Conservation (phyloP, 2,888 invertebrate species). For the Tribolium freemani region DNA sequence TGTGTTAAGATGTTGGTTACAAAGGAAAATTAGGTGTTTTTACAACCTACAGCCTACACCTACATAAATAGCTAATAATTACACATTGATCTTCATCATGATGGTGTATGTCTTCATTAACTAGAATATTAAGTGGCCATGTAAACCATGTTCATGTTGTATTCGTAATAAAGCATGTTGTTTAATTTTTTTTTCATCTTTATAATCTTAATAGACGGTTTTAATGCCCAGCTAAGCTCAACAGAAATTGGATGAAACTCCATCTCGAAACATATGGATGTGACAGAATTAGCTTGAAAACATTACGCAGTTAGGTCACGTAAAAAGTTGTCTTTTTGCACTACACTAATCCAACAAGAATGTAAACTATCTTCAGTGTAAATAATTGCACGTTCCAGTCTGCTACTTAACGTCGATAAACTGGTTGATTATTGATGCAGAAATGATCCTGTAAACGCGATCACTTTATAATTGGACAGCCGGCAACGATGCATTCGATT, state of each 20-base stretch:
- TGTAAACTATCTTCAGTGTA: conserved; percentile 29
- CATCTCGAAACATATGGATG: conserved; percentile 23
- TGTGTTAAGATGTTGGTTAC: not conserved
- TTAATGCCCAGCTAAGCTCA: not conserved
- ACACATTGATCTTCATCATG: not conserved
- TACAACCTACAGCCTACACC: no score
- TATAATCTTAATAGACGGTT: not conserved
- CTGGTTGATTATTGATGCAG: conserved; percentile 45
- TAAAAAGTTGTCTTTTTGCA: conserved; percentile 24
- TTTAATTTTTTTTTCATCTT: not conserved
- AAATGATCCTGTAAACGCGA: conserved; percentile 48
- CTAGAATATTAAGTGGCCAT: not conserved
- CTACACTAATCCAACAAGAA: conserved; percentile 21
- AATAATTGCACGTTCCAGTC: conserved; percentile 37
- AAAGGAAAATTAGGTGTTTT: not conserved
- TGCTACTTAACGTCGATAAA: conserved; percentile 32
- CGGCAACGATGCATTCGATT: conserved; percentile 39
- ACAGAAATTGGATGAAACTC: conserved; percentile 23
- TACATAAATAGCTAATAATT: not conserved
- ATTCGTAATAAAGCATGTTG: no score
- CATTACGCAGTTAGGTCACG: conserved; percentile 32
- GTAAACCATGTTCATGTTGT: no score
- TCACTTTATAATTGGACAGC: conserved; percentile 54
- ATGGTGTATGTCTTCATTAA: not conserved
- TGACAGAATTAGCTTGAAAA: conserved; percentile 33